Evolutionary conservation across 2,113 vertebrate genomes (phyloP).

Genomic region (Hydrochoerus hydrochaeris): DNA sequence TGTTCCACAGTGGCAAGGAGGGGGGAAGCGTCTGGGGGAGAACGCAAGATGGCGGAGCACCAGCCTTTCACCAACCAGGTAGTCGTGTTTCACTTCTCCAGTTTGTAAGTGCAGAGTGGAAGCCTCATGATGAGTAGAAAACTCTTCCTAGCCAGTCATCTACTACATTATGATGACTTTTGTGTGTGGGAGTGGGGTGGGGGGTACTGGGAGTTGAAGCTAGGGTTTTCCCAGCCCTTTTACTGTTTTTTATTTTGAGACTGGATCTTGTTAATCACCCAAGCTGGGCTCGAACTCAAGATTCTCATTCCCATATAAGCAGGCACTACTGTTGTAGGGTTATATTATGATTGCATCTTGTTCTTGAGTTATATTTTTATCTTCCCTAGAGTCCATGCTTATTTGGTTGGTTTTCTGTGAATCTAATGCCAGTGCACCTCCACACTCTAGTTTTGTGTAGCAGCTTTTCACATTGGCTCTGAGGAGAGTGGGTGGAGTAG

Average conservation of each 20-base stretch:
- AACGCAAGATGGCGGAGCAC: not conserved
- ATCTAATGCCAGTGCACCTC: not conserved
- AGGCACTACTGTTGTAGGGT: not conserved
- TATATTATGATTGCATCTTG: not conserved
- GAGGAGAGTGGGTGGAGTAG: not conserved
- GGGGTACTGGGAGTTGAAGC: not conserved
- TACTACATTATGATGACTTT: not conserved
- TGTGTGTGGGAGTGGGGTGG: not conserved
- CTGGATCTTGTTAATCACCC: not conserved
- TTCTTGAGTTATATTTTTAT: not conserved
- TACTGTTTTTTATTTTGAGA: not conserved
- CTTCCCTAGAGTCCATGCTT: not conserved
- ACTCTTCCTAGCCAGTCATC: not conserved
- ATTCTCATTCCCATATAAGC: not conserved
- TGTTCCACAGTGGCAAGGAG: not conserved
- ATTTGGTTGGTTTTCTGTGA: not conserved
- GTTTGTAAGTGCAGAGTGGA: not conserved
- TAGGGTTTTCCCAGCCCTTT: not conserved
- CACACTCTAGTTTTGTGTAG: not conserved
- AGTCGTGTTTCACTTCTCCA: not conserved
- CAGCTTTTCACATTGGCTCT: not conserved
- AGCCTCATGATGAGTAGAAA: not conserved
- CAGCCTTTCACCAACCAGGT: not conserved
- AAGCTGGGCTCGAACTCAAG: not conserved
- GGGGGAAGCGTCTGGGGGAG: not conserved